Base-by-base conservation (phyloP, 2,888 invertebrate genomes). In the Xestia xanthographa region DNA sequence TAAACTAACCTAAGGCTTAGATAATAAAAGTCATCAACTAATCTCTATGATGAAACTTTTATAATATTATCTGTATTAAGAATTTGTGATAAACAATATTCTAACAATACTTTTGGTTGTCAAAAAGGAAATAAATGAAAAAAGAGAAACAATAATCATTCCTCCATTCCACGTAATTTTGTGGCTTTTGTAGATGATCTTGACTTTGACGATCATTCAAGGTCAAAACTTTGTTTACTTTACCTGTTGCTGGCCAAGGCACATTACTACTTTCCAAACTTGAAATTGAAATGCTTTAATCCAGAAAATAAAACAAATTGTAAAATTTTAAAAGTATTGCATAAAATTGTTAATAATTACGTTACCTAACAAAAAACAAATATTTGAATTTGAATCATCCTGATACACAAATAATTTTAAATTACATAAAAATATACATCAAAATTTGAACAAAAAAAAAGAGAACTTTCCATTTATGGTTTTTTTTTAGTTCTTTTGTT, bases 161-260 rank as follows among this genome's bases (percentile, higher is more conserved):
- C 9, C 29, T 20, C 17, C 56, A 26, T 14, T 14, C 12, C 5
- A 53, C 2, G 2, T 8, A 20, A 22, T 22, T 14, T 38, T n/a
- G 8, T 14, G 38, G 8, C 14, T 63, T 38, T 38, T 12, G 0
- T n/a, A 63, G 12, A 63, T n/a, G 41, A 17, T 63, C 63, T 63
- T 63, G 63, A 63, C 11, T 80, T 14, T 26, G 38, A 20, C 4
- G 12, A 17, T 41, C 20, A 38, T 74, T 63, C 45, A 81, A 41
- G 14, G 38, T n/a, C n/a, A 63, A n/a, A 20, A n/a, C 17, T 50
- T 65, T 53, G 43, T 53, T 82, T 62, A 62, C 9, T 22, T 48
- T n/a, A 29, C 26, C 22, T 53, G 20, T 60, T 75, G 26, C 12
- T 17, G 11, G 29, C 38, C 60, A 62, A 53, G 53, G 20, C 20